Percentiles rank a stretch among this genome's conserved stretches.
These are phyloP conservation scores for Lycophotia porphyrea DNA, from an alignment of 2,888 invertebrate genomes.

Conservation along the genomic window DNA sequence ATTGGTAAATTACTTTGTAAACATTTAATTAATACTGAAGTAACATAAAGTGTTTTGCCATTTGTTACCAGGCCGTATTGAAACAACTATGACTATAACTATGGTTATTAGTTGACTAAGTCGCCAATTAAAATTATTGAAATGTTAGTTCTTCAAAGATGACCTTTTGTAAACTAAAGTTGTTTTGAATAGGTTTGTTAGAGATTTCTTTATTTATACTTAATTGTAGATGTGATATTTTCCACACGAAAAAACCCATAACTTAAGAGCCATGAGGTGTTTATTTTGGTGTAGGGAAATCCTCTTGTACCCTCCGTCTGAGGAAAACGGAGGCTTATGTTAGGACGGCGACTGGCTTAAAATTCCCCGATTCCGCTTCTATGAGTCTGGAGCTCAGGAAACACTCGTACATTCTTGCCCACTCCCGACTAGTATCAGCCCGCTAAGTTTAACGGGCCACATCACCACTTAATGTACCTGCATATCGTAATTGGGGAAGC, in stretches of 20 bases:
- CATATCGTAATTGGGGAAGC: not conserved
- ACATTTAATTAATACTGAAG: conserved; percentile 52
- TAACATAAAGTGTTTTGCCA: not conserved
- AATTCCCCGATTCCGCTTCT: not conserved
- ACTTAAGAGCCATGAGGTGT: not conserved
- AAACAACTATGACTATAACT: not conserved
- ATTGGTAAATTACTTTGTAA: conserved; percentile 47
- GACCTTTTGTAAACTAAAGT: not conserved
- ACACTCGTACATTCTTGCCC: not conserved
- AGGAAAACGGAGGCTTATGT: not conserved
- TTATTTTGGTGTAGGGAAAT: not conserved
- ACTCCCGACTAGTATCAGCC: not conserved
- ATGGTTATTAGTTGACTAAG: not conserved
- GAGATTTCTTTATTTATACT: not conserved
- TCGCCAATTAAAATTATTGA: not conserved
- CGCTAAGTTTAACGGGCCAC: not conserved
- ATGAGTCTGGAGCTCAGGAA: not conserved
- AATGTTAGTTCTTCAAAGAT: not conserved
- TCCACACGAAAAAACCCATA: not conserved
- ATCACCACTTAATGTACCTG: not conserved
- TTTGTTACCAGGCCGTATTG: conserved; percentile 9
- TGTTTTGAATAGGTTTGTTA: not conserved
- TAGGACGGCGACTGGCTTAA: not conserved
- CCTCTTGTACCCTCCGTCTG: not conserved
- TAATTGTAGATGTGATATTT: not conserved